These are phyloP conservation scores for Sardinella longiceps DNA, from an alignment of 2,797 vertebrate species.

Conservation along the genomic window DNA sequence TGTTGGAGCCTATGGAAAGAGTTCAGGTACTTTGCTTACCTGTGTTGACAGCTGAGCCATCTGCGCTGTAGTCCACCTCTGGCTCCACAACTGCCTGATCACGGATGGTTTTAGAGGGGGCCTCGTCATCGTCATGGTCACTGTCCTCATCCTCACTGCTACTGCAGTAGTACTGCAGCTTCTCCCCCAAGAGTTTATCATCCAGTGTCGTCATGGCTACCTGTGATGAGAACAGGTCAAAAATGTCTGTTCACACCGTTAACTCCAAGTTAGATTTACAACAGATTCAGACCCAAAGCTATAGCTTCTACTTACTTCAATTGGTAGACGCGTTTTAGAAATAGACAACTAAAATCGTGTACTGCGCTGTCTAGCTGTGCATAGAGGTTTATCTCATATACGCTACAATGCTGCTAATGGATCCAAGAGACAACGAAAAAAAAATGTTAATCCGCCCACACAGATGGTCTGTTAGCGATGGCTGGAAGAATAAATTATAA, in stretches of 20 bases:
- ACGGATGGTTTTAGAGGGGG: constrained; percentile 71
- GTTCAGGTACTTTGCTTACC: constrained; percentile 67
- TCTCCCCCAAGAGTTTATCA: constrained; percentile 94
- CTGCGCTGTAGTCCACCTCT: constrained; percentile 79
- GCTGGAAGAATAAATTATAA: not conserved
- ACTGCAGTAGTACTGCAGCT: constrained; percentile 98
- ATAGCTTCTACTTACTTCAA: not conserved
- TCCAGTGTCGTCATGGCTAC: constrained; percentile 89
- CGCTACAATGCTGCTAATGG: not conserved
- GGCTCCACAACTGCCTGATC: constrained; percentile 66
- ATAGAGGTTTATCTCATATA: not conserved
- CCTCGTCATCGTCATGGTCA: constrained; percentile 86
- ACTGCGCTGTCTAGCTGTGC: not conserved
- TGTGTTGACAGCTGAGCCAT: constrained; percentile 92
- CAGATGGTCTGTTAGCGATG: not conserved
- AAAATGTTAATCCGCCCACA: not conserved
- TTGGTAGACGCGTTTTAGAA: not conserved
- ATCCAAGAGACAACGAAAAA: not conserved
- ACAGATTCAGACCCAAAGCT: not conserved
- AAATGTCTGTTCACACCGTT: not conserved
- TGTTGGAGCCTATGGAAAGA: too few relatives aligned
- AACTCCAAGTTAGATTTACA: not conserved
- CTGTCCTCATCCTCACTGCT: constrained; percentile 97
- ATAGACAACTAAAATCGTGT: not conserved
- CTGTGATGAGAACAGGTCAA: not conserved